phyloP scores from a whole-genome alignment of 37 sponge, comb jelly and placozoan species.

The Mnemiopsis leidyi region DNA sequence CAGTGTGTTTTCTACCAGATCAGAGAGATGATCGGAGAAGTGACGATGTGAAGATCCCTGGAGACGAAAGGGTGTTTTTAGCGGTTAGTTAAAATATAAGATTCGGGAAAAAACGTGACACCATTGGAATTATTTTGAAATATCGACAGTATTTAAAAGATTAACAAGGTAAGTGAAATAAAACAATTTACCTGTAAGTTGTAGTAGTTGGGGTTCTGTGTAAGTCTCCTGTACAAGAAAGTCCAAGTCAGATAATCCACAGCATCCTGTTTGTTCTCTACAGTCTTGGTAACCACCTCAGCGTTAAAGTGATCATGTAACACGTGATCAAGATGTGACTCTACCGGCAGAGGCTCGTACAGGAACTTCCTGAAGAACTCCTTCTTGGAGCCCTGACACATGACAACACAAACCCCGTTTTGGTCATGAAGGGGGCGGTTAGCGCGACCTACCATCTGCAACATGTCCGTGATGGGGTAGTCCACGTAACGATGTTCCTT shows the following conservation, averaged over 20 bases:
- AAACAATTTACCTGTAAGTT: conserved; percentile 91
- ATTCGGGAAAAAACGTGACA: no score
- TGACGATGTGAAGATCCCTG: conserved; percentile 83
- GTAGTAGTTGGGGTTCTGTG: conserved; percentile 99
- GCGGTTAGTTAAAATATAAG: background rate
- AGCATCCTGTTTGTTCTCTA: conserved; percentile 99
- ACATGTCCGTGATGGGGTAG: conserved; percentile 90
- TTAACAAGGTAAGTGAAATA: no score
- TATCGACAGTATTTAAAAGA: no score
- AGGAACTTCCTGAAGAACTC: conserved; percentile 99
- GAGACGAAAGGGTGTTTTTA: background rate
- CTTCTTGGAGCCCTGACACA: conserved; percentile 97
- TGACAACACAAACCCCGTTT: conserved; percentile 79
- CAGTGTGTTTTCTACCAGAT: conserved; percentile 91
- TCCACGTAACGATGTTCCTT: conserved; percentile 96
- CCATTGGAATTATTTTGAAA: no score
- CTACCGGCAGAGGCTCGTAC: conserved; percentile 96
- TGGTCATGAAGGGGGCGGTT: conserved; percentile 82
- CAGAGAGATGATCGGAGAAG: conserved; percentile 94
- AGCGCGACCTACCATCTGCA: conserved; percentile 94
- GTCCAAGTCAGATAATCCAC: conserved; percentile 99
- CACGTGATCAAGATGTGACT: conserved; percentile 97
- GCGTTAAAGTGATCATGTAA: conserved; percentile 98
- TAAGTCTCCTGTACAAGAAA: conserved; percentile 94
- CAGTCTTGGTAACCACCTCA: conserved; percentile 96